These are phyloP conservation scores for Hyles lineata DNA, from an alignment of 2,888 invertebrate genomes.

Conservation along the genomic window DNA sequence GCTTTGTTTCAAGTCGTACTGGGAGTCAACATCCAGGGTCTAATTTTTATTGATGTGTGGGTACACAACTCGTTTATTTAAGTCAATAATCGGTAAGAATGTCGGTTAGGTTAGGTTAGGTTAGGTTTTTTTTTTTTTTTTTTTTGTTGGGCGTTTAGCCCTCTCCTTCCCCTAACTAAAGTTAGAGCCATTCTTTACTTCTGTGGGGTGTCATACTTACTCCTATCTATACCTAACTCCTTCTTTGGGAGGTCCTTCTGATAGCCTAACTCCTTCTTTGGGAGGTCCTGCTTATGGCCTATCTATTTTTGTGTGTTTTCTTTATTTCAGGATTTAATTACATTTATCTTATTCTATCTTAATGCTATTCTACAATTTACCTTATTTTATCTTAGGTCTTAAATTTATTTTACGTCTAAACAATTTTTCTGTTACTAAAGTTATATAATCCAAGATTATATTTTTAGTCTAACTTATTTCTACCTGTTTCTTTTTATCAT, in stretches of 20 bases:
- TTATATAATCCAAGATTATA: neutral
- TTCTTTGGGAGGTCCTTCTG: no score
- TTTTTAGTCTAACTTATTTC: neutral
- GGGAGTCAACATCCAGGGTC: no score
- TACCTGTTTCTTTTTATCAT: neutral
- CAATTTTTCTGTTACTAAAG: neutral
- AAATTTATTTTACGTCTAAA: neutral
- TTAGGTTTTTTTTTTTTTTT: no score
- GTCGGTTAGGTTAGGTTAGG: conserved; percentile 38
- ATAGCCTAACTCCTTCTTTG: no score
- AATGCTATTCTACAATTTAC: conserved; percentile 27
- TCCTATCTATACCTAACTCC: no score
- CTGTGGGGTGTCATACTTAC: no score
- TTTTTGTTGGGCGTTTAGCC: no score
- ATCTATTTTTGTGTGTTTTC: neutral
- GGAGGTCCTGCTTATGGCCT: no score
- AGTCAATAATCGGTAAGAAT: no score
- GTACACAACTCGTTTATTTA: no score
- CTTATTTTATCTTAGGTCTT: conserved; percentile 25
- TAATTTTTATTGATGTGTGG: no score
- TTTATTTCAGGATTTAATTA: neutral
- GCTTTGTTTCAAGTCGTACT: no score
- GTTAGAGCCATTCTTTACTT: conserved; percentile 7
- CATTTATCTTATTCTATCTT: conserved; percentile 34
- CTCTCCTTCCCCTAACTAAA: conserved; percentile 31